Evolutionary conservation across 2,888 invertebrate genomes (phyloP).

Genomic region (Nomada ruficornis): DNA sequence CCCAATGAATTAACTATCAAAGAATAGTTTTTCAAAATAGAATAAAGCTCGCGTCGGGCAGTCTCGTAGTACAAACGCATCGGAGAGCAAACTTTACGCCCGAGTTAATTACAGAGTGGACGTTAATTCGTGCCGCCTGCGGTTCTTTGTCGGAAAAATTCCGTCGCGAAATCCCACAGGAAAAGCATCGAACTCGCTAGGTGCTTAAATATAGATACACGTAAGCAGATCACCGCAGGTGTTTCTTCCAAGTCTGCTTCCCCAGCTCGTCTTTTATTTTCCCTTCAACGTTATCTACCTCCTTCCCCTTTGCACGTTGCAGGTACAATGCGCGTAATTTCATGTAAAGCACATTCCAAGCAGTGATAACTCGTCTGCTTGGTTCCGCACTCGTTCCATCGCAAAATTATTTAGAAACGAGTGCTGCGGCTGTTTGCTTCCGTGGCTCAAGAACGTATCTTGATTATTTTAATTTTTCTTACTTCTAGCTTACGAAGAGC

Average conservation of each 20-base stretch:
- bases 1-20: neutral
- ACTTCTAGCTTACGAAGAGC: no score
- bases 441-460: neutral
- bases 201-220: slow-evolving; percentile 23
- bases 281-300: slow-evolving; percentile 3
- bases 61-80: no score
- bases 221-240: slow-evolving; percentile 51
- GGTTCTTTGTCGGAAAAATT: slow-evolving; percentile 14
- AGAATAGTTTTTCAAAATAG: neutral
- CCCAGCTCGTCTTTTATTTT: slow-evolving; percentile 20
- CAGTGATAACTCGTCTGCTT: neutral
- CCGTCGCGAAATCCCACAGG: slow-evolving; percentile 10
- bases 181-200: slow-evolving; percentile 18
- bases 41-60: neutral
- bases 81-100: neutral
- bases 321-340: slow-evolving; percentile 24
- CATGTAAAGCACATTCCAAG: slow-evolving; percentile 26
- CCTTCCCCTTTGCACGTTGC: neutral
- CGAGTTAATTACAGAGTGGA: slow-evolving; percentile 8
- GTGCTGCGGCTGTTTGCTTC: neutral
- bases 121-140: neutral
- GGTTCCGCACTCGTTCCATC: slow-evolving; percentile 1
- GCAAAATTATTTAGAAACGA: slow-evolving; percentile 7
- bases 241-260: slow-evolving; percentile 26
- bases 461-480: neutral